Evolutionary conservation across 2,888 invertebrate species (phyloP), one percentile per base, ranked within the genome.

Genomic region (Drosophila mettleri): DNA sequence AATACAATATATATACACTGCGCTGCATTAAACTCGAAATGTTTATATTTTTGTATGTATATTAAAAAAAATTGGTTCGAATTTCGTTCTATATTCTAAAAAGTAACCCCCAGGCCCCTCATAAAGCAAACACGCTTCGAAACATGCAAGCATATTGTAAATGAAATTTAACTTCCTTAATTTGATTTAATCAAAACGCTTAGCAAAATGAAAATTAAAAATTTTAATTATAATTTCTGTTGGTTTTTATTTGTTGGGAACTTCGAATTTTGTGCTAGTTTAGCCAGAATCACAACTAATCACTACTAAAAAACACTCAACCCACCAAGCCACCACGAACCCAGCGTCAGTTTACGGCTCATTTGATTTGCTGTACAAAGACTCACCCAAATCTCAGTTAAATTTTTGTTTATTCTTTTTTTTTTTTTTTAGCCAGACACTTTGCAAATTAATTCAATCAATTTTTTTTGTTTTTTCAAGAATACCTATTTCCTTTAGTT

Each of bases 11-110:
- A 18, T 52, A 45, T 27, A 71, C 74, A 76, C 80, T 69, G 68
- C 70, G 86, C 74, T 83, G 74, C 80, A 82, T 78, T 80, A 45
- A 69, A 85, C 57, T 79, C 65, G 72, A 76, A 81, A 74, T 79
- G 62, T 76, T 68, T 75, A 73, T 87, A 72, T 72, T 78, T 80
- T 72, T 74, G 63, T 78, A 73, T 71, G 61, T 70, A 74, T 62
- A 74, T 81, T 66, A 39, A 54, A 46, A 49, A 51, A 62, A 77
- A 86, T 90, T 90, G 87, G 84, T 80, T 80, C 54, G 65, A 90
- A 90, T 90, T 90, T 90, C 90, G 89, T 90, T 90, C 89, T 90
- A 89, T 90, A 90, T 90, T 89, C 65, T 64, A 67, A 83, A 78
- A 72, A 74, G 65, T 68, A 68, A 74, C 72, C 69, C 58, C 33